Percentiles rank a stretch among this genome's conserved stretches.
Conservation (phyloP, 2,113 vertebrate species). For the Acanthochromis polyacanthus region DNA sequence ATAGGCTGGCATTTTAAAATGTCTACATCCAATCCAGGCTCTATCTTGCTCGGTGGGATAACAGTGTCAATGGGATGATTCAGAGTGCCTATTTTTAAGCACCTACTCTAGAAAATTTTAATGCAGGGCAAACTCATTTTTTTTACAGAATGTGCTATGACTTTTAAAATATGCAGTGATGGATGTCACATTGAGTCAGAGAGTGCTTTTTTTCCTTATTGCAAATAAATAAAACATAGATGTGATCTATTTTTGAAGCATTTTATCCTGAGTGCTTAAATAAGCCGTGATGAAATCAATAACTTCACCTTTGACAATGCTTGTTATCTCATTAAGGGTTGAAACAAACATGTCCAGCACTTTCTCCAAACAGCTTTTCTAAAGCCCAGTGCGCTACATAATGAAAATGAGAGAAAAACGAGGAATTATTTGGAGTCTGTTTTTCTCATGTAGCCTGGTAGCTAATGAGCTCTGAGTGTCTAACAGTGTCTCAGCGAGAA, state of each 20-base stretch:
- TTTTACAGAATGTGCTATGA: slow-evolving; percentile 48
- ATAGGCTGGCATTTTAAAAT: slow-evolving; percentile 72
- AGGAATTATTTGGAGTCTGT: slow-evolving; percentile 58
- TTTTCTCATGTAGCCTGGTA: slow-evolving; percentile 40
- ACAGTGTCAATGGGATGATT: slow-evolving; percentile 60
- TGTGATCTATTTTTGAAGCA: slow-evolving; percentile 33
- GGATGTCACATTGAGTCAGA: slow-evolving; percentile 56
- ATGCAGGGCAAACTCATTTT: slow-evolving; percentile 39
- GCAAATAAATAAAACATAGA: slow-evolving; percentile 70
- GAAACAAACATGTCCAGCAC: slow-evolving; percentile 65
- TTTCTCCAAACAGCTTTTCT: slow-evolving; percentile 42
- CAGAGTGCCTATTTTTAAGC: slow-evolving; percentile 61
- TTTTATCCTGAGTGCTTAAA: slow-evolving; percentile 52
- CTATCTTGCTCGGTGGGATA: slow-evolving; percentile 49
- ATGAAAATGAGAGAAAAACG: slow-evolving; percentile 59
- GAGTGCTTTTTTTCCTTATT: slow-evolving; percentile 37
- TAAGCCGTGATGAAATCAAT: slow-evolving; percentile 72
- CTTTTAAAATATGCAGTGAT: slow-evolving; percentile 75
- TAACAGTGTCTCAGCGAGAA: slow-evolving; percentile 42
- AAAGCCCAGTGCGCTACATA: slow-evolving; percentile 64
- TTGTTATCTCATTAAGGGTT: slow-evolving; percentile 72
- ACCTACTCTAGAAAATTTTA: slow-evolving; percentile 52
- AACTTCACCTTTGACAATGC: slow-evolving; percentile 64
- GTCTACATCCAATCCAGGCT: slow-evolving; percentile 40
- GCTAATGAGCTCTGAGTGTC: slow-evolving; percentile 72